Evolutionary conservation across 2,888 invertebrate species (phyloP).

Genomic region (Philopedon plagiatum): DNA sequence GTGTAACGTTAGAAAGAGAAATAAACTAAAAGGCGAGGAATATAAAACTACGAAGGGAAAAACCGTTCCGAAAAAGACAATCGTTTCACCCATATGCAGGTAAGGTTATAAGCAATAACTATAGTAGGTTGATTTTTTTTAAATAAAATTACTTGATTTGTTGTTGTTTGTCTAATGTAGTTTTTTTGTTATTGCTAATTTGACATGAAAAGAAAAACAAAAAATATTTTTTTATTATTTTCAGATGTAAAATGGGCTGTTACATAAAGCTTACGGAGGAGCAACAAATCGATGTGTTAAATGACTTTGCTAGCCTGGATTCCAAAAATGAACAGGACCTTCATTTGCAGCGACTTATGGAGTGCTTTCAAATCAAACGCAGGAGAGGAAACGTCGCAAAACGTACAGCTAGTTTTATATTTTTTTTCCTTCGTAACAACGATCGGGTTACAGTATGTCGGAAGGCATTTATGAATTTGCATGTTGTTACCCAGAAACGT

Average conservation of each 20-base stretch:
- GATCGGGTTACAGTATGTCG: not conserved
- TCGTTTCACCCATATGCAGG: not conserved
- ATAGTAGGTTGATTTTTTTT: too few relatives aligned
- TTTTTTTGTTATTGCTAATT: too few relatives aligned
- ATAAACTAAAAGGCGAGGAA: slow-evolving; percentile 1
- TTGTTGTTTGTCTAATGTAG: too few relatives aligned
- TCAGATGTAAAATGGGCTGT: not conserved
- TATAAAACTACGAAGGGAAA: slow-evolving; percentile 2
- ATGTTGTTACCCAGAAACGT: not conserved
- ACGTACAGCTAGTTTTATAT: not conserved
- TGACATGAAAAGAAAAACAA: too few relatives aligned
- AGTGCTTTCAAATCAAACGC: not conserved
- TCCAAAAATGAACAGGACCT: not conserved
- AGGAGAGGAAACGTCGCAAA: not conserved
- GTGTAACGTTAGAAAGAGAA: slow-evolving; percentile 6
- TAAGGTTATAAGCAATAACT: too few relatives aligned
- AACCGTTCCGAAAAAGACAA: not conserved
- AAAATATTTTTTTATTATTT: not conserved
- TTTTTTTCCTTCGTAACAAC: not conserved
- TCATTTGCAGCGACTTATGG: slow-evolving; percentile 1
- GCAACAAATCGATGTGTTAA: slow-evolving; percentile 1
- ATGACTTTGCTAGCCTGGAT: not conserved
- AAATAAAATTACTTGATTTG: too few relatives aligned
- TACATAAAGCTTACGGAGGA: not conserved
- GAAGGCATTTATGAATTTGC: not conserved